phyloP scores from a whole-genome alignment of 2,888 invertebrate species.

The Philereme vetulata region DNA sequence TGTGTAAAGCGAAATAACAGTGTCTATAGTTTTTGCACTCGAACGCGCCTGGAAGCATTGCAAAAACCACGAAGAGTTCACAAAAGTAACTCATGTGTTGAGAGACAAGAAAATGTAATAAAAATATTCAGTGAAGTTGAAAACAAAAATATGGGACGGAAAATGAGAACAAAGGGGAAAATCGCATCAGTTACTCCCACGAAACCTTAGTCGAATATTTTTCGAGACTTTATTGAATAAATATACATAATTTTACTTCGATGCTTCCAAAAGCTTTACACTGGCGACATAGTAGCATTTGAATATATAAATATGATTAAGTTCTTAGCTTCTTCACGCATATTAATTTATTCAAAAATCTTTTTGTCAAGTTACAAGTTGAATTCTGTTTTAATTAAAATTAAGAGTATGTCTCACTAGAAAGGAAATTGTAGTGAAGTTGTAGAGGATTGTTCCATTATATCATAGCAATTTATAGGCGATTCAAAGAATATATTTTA shows the following conservation, averaged over 20 bases:
- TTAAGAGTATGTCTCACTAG: too few species aligned
- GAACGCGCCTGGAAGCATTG: conserved; percentile 48
- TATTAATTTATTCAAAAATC: conserved; percentile 36
- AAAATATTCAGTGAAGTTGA: conserved; percentile 75
- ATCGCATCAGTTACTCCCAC: conserved; percentile 69
- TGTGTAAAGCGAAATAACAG: conserved; percentile 41
- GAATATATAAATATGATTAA: conserved; percentile 39
- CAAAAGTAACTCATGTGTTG: conserved; percentile 66
- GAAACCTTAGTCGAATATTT: conserved; percentile 67
- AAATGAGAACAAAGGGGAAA: conserved; percentile 70
- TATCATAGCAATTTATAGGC: too few species aligned
- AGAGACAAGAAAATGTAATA: conserved; percentile 73
- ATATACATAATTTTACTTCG: conserved; percentile 73
- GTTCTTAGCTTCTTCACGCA: conserved; percentile 26
- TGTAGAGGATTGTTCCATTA: too few species aligned
- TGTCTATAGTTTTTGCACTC: conserved; percentile 50
- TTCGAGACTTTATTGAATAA: conserved; percentile 76
- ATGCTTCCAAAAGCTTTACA: conserved; percentile 61
- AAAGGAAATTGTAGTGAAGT: too few species aligned
- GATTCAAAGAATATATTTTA: too few species aligned
- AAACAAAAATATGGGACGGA: conserved; percentile 75
- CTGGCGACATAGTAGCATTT: conserved; percentile 41
- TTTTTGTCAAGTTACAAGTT: conserved; percentile 19
- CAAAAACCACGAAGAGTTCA: conserved; percentile 50
- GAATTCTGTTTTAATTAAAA: neutral